phyloP scores from a whole-genome alignment of 2,888 invertebrate species.

The Drosophila testacea region DNA sequence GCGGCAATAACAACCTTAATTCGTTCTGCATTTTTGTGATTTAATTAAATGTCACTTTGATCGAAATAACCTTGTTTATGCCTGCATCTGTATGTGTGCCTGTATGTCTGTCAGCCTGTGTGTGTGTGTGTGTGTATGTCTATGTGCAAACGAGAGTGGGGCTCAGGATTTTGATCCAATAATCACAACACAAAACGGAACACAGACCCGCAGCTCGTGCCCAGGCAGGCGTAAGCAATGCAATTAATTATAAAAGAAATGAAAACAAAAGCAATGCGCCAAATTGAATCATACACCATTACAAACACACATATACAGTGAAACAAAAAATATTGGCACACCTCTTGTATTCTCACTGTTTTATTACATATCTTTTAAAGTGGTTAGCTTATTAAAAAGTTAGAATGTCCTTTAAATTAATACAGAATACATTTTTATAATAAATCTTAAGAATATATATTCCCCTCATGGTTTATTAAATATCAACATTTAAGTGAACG shows the following conservation, averaged over 20 bases:
- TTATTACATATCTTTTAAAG: too few species aligned
- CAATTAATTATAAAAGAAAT: conserved; percentile 77
- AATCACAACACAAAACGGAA: conserved; percentile 57
- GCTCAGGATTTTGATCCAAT: conserved; percentile 68
- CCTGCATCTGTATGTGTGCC: conserved; percentile 12
- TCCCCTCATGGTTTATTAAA: too few species aligned
- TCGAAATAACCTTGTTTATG: conserved; percentile 67
- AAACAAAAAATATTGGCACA: not conserved
- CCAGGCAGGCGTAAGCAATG: conserved; percentile 74
- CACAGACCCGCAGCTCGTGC: conserved; percentile 37
- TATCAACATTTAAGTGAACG: too few species aligned
- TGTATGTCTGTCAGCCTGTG: conserved; percentile 1
- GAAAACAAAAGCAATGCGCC: conserved; percentile 72
- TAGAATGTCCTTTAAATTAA: too few species aligned
- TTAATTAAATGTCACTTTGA: conserved; percentile 77
- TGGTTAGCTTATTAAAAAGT: too few species aligned
- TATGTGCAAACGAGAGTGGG: conserved; percentile 15
- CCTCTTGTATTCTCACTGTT: too few species aligned
- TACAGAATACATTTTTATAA: too few species aligned
- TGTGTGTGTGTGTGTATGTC: conserved; percentile 10
- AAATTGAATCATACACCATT: conserved; percentile 65
- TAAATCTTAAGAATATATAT: too few species aligned
- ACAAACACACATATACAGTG: conserved; percentile 11
- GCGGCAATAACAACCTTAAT: conserved; percentile 35
- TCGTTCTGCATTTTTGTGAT: conserved; percentile 55